Evolutionary conservation across 2,888 invertebrate genomes (phyloP).

Genomic region (Minunthozetes semirufus): DNA sequence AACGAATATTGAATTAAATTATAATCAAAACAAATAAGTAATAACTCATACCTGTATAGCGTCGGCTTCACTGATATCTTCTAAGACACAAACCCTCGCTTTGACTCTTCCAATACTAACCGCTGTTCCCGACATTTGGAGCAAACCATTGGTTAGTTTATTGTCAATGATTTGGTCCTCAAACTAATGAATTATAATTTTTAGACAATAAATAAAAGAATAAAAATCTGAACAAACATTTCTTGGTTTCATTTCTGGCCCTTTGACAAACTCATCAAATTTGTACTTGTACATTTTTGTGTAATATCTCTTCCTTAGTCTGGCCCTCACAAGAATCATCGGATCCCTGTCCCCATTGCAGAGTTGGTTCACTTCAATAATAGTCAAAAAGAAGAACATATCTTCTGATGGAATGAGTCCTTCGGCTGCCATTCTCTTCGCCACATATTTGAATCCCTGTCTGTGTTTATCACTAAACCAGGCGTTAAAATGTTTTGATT

Average conservation of each 20-base stretch:
- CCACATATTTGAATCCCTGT: conserved; percentile 38
- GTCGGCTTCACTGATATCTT: conserved; percentile 28
- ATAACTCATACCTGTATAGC: conserved; percentile 29
- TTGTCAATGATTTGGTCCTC: neutral
- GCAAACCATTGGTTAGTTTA: neutral
- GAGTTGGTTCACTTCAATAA: conserved; percentile 58
- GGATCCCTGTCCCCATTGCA: conserved; percentile 45
- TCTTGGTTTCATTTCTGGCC: conserved; percentile 23
- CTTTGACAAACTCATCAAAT: conserved; percentile 20
- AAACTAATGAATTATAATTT: neutral
- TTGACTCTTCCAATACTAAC: conserved; percentile 26
- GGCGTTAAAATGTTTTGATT: conserved; percentile 56
- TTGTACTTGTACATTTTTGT: conserved; percentile 8
- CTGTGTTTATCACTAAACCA: conserved; percentile 32
- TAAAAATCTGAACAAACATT: conserved; percentile 31
- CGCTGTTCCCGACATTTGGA: conserved; percentile 22
- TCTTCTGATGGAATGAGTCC: conserved; percentile 56
- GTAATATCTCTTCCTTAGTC: neutral
- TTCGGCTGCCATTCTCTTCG: conserved; percentile 53
- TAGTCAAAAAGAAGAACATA: conserved; percentile 62
- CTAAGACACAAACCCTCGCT: conserved; percentile 30
- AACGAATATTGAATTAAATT: neutral
- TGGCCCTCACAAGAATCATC: neutral
- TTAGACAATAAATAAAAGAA: neutral
- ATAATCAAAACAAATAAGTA: neutral